Evolutionary conservation across 2,113 vertebrate species (phyloP).

Genomic region (Pollimyrus isidori): DNA sequence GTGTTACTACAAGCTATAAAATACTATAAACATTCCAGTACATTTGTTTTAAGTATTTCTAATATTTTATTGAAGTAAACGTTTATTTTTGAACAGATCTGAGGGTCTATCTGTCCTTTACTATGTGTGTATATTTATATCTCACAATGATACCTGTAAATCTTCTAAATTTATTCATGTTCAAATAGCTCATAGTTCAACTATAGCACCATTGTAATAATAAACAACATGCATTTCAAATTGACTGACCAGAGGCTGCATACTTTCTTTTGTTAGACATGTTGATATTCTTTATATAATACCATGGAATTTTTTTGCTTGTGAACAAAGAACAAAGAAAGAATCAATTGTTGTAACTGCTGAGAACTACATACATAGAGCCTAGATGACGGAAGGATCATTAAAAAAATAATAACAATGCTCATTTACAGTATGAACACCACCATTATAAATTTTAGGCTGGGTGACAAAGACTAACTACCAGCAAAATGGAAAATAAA

Average conservation of each 20-base stretch:
- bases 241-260: background rate
- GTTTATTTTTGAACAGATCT: too few relatives aligned
- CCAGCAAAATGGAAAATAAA: background rate
- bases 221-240: background rate
- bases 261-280: background rate
- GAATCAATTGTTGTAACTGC: background rate
- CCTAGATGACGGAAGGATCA: background rate
- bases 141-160: background rate
- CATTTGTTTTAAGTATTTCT: too few relatives aligned
- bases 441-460: background rate
- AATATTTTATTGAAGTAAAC: too few relatives aligned
- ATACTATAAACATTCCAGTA: too few relatives aligned
- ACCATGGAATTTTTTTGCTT: background rate
- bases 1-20: too few relatives aligned
- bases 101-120: too few relatives aligned
- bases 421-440: background rate
- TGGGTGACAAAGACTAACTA: background rate
- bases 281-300: background rate
- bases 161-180: background rate
- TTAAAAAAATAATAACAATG: background rate
- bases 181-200: background rate
- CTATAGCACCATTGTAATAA: background rate
- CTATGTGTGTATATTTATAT: background rate
- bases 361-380: background rate
- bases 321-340: background rate